Base-by-base conservation (phyloP, 30 jellyfish, hydroid and myxozoan genomes). In the Pseudorhiza aurosa region DNA sequence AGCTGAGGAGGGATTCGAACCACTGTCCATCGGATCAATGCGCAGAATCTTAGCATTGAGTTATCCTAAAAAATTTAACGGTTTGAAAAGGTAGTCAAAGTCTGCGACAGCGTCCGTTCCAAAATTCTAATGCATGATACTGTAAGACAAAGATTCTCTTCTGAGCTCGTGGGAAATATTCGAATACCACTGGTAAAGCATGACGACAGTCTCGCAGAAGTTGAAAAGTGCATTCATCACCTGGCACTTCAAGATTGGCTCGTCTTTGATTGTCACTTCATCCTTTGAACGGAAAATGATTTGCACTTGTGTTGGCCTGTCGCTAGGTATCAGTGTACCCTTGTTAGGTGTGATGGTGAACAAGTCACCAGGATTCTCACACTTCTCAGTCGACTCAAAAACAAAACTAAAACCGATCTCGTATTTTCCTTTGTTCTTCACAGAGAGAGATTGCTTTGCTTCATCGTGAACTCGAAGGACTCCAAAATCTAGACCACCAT, bases 401-500 rank as follows among this genome's bases (percentile, higher is more conserved):
- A 65, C 75, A 58, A 93, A 93, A 27, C 27, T 65, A 31, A 42
- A 93, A 24, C 96, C 83, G 32, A 93, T 93, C 58, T 93, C 98
- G 49, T 93, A 93, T 36, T 88, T 91, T n/a, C 98, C 98, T 87
- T 85, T 93, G 85, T 93, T 93, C 73, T 93, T 93, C 82, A 93
- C 58, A 8, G 98, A 75, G 39, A 95, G 88, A 4, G 90, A 65
- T 50, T 65, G 96, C 65, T 85, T 93, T 9, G 97, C 89, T 68
- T 93, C 98, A 17, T 93, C 98, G 35, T 64, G 83, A n/a, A 93
- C 98, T 1, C 96, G 89, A 24, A 93, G 56, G 18, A 91, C 83
- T 4, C 96, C 97, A 40, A 93, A 93, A 69, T 93, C 98, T 11
- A 93, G 86, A 2, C 96, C 97, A 31, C 98, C 98, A 85, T 93